These are phyloP conservation scores for Oryctes rhinoceros DNA, from an alignment of 1,140 invertebrate species.

Conservation along the genomic window DNA sequence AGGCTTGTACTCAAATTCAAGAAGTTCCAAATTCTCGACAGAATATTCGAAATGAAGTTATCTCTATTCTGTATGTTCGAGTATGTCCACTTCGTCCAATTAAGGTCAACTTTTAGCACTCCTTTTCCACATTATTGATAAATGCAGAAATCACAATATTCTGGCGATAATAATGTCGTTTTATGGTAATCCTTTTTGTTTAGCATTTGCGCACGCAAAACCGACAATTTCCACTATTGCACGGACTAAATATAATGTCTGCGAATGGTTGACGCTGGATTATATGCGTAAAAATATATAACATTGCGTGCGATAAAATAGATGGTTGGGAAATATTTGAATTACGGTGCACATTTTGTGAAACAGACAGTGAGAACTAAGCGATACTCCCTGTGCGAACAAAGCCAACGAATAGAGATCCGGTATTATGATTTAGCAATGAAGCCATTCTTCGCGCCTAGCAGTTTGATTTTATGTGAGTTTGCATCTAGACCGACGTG, in stretches of 20 bases:
- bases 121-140: too few relatives aligned
- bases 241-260: neutral
- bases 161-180: too few relatives aligned
- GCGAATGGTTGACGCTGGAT: slow-evolving; percentile 13
- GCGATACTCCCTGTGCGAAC: neutral
- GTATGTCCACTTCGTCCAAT: too few relatives aligned
- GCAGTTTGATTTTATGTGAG: slow-evolving; percentile 35
- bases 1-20: too few relatives aligned
- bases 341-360: slow-evolving; percentile 53
- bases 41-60: too few relatives aligned
- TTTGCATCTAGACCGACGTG: slow-evolving; percentile 1
- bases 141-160: too few relatives aligned
- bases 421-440: slow-evolving; percentile 28
- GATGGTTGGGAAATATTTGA: slow-evolving; percentile 54
- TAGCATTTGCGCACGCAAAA: neutral
- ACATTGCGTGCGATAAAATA: slow-evolving; percentile 47
- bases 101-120: too few relatives aligned
- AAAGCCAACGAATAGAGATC: slow-evolving; percentile 18
- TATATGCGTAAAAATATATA: slow-evolving; percentile 30
- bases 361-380: slow-evolving; percentile 50
- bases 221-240: neutral
- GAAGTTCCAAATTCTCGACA: too few relatives aligned
- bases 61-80: too few relatives aligned
- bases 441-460: slow-evolving; percentile 26
- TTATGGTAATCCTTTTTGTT: too few relatives aligned